Evolutionary conservation across 2,888 invertebrate genomes (phyloP).

Genomic region (Sipha maydis): DNA sequence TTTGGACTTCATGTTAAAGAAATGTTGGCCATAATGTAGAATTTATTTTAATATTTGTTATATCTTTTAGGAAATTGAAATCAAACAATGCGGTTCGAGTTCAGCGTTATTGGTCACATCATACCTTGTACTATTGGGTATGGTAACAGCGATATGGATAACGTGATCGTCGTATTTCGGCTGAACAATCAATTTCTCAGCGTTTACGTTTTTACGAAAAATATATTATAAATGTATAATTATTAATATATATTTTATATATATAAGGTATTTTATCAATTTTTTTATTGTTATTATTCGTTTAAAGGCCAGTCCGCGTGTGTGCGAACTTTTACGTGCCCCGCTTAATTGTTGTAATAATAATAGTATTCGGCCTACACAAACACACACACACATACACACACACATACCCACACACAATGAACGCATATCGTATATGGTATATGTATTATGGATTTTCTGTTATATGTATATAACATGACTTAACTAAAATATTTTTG

Average conservation of each 20-base stretch:
- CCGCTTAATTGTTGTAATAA: conserved; percentile 24
- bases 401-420: neutral
- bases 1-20: too few species aligned
- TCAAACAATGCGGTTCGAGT: conserved; percentile 73
- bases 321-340: neutral
- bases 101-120: conserved; percentile 65
- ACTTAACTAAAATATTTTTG: conserved; percentile 52
- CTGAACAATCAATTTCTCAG: conserved; percentile 35
- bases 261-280: conserved; percentile 15
- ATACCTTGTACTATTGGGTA: conserved; percentile 22
- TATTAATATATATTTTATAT: neutral
- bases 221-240: conserved; percentile 37
- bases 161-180: conserved; percentile 58
- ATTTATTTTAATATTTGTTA: neutral
- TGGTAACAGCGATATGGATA: conserved; percentile 52
- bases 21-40: too few species aligned
- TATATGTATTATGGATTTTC: conserved; percentile 12
- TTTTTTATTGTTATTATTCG: conserved; percentile 21
- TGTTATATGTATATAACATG: conserved; percentile 21
- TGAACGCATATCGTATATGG: neutral
- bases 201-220: conserved; percentile 25
- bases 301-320: neutral
- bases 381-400: neutral
- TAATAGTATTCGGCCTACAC: conserved; percentile 17
- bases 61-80: conserved; percentile 74